Percentiles rank a stretch among this genome's conserved stretches.
phyloP scores from a whole-genome alignment of 2,888 invertebrate species.

The Diaperis boleti region DNA sequence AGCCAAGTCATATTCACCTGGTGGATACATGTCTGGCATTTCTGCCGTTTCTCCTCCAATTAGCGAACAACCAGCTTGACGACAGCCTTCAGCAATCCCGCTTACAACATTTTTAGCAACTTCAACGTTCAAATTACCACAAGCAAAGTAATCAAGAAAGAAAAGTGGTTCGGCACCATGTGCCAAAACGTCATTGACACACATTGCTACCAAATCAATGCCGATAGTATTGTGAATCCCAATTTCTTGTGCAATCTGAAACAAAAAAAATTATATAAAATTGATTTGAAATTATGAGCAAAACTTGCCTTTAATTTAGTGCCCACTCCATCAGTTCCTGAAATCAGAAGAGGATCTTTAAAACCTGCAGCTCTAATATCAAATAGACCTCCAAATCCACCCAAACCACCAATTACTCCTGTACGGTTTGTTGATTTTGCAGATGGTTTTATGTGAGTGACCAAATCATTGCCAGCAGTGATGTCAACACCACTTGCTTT shows the following conservation, averaged over 20 bases:
- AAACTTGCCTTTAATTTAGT: conserved; percentile 88
- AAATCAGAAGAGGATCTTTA: conserved; percentile 88
- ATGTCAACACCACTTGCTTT: conserved; percentile 94
- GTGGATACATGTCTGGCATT: conserved; percentile 94
- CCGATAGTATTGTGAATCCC: conserved; percentile 87
- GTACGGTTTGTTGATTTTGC: conserved; percentile 82
- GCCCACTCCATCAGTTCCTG: conserved; percentile 97
- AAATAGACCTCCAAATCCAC: conserved; percentile 95
- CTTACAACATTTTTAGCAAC: conserved; percentile 83
- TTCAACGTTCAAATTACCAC: conserved; percentile 84
- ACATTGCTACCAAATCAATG: conserved; percentile 97
- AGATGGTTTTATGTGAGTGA: conserved; percentile 84
- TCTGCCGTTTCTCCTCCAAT: conserved; percentile 97
- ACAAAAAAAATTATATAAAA: neutral
- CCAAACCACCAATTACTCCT: conserved; percentile 86
- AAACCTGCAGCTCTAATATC: conserved; percentile 81
- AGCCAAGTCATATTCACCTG: conserved; percentile 93
- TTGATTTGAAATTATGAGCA: neutral
- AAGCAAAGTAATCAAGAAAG: conserved; percentile 97
- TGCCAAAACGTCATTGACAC: conserved; percentile 95
- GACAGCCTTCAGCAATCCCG: conserved; percentile 91
- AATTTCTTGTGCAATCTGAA: conserved; percentile 85
- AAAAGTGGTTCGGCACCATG: conserved; percentile 96
- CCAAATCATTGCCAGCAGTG: conserved; percentile 88
- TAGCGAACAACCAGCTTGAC: conserved; percentile 86